A percentile compares a stretch with the other conserved stretches of the same genome.
Conservation (phyloP, 2,113 vertebrate genomes). For the Ivindomyrus marchei region DNA sequence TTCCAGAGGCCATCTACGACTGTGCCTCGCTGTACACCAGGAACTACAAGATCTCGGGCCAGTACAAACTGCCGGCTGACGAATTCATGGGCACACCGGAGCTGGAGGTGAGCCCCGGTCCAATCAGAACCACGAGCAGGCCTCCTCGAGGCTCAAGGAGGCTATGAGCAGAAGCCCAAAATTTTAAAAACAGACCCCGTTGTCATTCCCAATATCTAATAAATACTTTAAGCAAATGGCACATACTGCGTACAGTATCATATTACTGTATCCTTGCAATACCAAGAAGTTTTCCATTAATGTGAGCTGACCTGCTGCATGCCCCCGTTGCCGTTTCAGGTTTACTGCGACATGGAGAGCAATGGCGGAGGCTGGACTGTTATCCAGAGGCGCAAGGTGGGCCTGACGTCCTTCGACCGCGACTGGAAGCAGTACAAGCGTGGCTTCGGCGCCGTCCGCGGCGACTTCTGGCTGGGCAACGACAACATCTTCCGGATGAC, state of each 20-base stretch:
- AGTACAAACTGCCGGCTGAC: slow-evolving; percentile 87
- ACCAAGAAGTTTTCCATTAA: background rate
- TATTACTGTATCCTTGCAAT: background rate
- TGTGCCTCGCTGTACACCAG: slow-evolving; percentile 85
- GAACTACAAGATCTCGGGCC: slow-evolving; percentile 88
- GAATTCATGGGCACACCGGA: slow-evolving; percentile 88
- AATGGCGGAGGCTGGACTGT: slow-evolving; percentile 88
- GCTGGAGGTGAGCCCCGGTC: slow-evolving; percentile 65
- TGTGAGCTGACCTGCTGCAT: background rate
- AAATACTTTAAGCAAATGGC: background rate
- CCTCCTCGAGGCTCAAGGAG: background rate
- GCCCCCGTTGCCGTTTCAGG: slow-evolving; percentile 53
- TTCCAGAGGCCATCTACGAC: slow-evolving; percentile 86
- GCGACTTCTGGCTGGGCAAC: slow-evolving; percentile 97
- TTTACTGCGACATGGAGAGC: slow-evolving; percentile 93
- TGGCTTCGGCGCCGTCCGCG: slow-evolving; percentile 84
- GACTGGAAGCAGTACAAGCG: slow-evolving; percentile 91
- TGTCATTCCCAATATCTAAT: background rate
- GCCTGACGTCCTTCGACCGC: slow-evolving; percentile 79
- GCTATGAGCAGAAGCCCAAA: background rate
- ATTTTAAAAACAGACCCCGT: background rate
- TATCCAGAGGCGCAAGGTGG: slow-evolving; percentile 88
- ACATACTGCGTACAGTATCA: background rate
- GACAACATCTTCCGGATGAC: slow-evolving; percentile 87
- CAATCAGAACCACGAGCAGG: background rate